A percentile compares a stretch with the other conserved stretches of the same genome.
Evolutionary conservation across 2,888 invertebrate genomes (phyloP).

Genomic region (Plebejus melissa): DNA sequence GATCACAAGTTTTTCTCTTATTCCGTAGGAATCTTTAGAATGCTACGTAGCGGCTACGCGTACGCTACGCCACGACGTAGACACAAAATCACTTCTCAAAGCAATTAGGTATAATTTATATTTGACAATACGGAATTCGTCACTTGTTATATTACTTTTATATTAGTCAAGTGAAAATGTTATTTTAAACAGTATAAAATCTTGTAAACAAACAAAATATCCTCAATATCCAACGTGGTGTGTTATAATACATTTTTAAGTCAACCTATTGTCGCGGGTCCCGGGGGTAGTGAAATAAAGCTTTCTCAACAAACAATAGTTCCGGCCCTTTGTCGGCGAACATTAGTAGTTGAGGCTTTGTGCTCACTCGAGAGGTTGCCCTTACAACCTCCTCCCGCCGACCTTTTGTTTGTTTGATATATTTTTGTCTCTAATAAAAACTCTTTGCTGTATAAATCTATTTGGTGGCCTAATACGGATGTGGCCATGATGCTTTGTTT

Average conservation of each 20-base stretch:
- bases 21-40: not conserved
- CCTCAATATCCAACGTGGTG: slow-evolving; percentile 53
- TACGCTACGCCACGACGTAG: not conserved
- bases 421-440: slow-evolving; percentile 52
- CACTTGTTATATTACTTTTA: too few relatives aligned
- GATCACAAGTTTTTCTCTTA: too few relatives aligned
- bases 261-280: slow-evolving; percentile 73
- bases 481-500: slow-evolving; percentile 16
- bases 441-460: slow-evolving; percentile 37
- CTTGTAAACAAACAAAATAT: slow-evolving; percentile 19
- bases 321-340: slow-evolving; percentile 79
- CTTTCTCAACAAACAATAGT: slow-evolving; percentile 79
- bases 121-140: too few relatives aligned
- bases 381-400: slow-evolving; percentile 45
- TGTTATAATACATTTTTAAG: slow-evolving; percentile 75
- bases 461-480: slow-evolving; percentile 33
- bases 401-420: slow-evolving; percentile 64
- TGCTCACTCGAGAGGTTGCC: slow-evolving; percentile 56
- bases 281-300: slow-evolving; percentile 76
- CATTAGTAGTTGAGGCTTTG: slow-evolving; percentile 75
- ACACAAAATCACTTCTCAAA: not conserved
- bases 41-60: not conserved
- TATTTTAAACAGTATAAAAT: not conserved
- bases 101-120: too few relatives aligned
- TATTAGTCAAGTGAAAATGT: too few relatives aligned